Base-by-base conservation (phyloP, 2,113 vertebrate species). In the Amblyopsis rosae region DNA sequence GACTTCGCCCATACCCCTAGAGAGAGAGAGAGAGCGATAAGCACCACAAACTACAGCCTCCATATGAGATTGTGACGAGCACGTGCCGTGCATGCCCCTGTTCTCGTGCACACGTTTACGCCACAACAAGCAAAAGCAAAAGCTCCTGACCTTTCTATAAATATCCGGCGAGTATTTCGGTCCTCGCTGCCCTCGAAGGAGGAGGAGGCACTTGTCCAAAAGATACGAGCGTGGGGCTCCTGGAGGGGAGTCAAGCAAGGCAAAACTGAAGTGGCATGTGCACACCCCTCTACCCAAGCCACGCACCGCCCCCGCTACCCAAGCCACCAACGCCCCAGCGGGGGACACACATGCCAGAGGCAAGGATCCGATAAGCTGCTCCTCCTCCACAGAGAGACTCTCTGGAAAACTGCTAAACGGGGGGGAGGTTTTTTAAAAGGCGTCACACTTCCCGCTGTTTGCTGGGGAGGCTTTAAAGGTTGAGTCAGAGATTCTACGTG, bases 141-240 rank as follows among this genome's bases (percentile, higher is more conserved):
- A 19, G 9, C 79, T 79, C 75, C 85, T 86, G 81, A 88, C 87
- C 83, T 88, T 87, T 87, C 63, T 69, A 65, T 88, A 86, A 88
- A 85, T 87, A 86, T 73, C 79, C 55, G 0, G 47, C 26, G 79
- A 75, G 72, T 78, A 76, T 79, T 82, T 78, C 67, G 62, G 17
- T 45, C 72, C 50, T 82, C 80, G 47, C 65, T 78, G 58, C 75
- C 73, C 49, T 6, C 9, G 57, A 26, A 19, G 19, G 19, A 26
- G 26, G 77, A 80, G 65, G 57, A 76, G 74, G 50, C 15, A 7
- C 72, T 64, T 67, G 65, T 64, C 19, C 12, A 0, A 46, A 51
- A 63, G 26, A 26, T 26, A 70, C 6, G 67, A 73, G 62, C 12
- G 9, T 1, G 19, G 26, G 56, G 64, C 74, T 81, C 79, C 69